A percentile compares a stretch with the other conserved stretches of the same genome.
These are phyloP conservation scores for Myopa testacea DNA, from an alignment of 2,888 invertebrate species.

Conservation along the genomic window DNA sequence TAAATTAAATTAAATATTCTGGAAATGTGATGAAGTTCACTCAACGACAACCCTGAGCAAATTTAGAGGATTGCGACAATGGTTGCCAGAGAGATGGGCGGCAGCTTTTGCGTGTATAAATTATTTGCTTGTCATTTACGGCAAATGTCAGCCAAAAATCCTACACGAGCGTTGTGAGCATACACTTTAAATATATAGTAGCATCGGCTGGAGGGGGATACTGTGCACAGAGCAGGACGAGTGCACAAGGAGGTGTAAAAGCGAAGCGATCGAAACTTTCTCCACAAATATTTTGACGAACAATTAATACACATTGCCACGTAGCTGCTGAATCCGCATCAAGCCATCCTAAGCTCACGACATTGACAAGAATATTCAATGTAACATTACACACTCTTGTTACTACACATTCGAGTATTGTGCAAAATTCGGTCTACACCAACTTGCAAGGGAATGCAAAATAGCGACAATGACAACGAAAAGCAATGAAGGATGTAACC, in stretches of 20 bases:
- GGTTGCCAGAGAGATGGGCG: constrained; percentile 9
- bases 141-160: constrained; percentile 48
- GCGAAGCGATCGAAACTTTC: neutral
- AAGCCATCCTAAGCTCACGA: constrained; percentile 13
- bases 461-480: constrained; percentile 5
- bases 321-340: neutral
- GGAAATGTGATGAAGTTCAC: constrained; percentile 37
- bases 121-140: constrained; percentile 49
- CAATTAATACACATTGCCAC: constrained; percentile 33
- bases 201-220: constrained; percentile 7
- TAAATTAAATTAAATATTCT: constrained; percentile 40
- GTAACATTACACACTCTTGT: constrained; percentile 45
- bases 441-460: constrained; percentile 13
- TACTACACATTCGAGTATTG: constrained; percentile 43
- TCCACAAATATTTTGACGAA: constrained; percentile 25
- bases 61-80: neutral
- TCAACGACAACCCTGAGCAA: neutral
- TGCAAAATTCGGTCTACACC: constrained; percentile 3
- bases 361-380: constrained; percentile 33
- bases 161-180: constrained; percentile 31
- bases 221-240: neutral
- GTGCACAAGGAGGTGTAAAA: neutral
- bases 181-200: constrained; percentile 29
- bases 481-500: constrained; percentile 35
- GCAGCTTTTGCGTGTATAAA: constrained; percentile 44